A percentile compares a stretch with the other conserved stretches of the same genome.
phyloP scores from a whole-genome alignment of 2,797 vertebrate genomes.

The Mus spretus region DNA sequence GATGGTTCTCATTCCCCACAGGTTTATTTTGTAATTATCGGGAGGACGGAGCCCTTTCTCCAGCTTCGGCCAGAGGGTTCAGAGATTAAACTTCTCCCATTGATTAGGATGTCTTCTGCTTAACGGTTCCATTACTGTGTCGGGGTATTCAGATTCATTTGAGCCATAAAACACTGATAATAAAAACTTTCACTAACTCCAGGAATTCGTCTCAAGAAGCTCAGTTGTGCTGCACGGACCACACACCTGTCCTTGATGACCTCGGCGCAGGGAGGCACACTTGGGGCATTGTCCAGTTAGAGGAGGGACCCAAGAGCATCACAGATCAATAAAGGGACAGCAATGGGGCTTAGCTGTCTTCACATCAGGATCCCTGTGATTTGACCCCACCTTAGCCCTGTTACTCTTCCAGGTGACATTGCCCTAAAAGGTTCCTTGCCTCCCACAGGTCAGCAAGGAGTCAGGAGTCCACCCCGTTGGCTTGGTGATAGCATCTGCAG shows the following conservation, averaged over 20 bases:
- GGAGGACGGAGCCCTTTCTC: slow-evolving; percentile 18
- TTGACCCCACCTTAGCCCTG: background rate
- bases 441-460: background rate
- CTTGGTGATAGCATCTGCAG: accelerated
- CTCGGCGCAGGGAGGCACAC: accelerated
- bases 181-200: slow-evolving; percentile 49
- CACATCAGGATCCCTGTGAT: background rate
- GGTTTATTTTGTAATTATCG: slow-evolving; percentile 66
- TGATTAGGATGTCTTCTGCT: slow-evolving; percentile 65
- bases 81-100: slow-evolving; percentile 67
- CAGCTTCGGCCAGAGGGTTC: slow-evolving; percentile 38
- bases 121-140: slow-evolving; percentile 32
- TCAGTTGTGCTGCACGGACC: accelerated
- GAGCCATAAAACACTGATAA: background rate
- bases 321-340: background rate
- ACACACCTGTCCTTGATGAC: background rate
- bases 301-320: background rate
- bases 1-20: background rate
- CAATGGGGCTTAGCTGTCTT: background rate
- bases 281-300: background rate
- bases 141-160: slow-evolving; percentile 60
- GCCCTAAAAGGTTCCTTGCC: background rate
- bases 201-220: slow-evolving; percentile 38
- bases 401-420: too few relatives aligned
- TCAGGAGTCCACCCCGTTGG: background rate